Conservation (phyloP, 2,113 vertebrate genomes). For the Actenoides lindsayi region DNA sequence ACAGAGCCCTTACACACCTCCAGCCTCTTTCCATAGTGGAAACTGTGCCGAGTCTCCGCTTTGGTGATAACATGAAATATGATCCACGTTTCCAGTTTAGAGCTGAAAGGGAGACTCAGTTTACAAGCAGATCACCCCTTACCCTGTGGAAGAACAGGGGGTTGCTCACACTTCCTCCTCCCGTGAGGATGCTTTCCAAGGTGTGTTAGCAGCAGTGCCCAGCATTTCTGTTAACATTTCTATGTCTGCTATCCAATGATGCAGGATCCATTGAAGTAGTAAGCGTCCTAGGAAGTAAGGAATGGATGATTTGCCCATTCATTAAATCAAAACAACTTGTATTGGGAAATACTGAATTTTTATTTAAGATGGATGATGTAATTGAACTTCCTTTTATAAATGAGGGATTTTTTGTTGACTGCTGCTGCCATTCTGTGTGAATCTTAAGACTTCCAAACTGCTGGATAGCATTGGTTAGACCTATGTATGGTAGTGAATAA, state of each 20-base stretch:
- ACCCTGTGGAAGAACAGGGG: not conserved
- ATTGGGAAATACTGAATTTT: conserved; percentile 63
- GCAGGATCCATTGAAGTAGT: not conserved
- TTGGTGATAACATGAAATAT: not conserved
- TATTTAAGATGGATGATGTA: conserved; percentile 53
- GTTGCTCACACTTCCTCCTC: not conserved
- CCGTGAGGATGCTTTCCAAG: not conserved
- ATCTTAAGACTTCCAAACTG: not conserved
- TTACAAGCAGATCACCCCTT: not conserved
- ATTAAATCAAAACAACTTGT: conserved; percentile 27
- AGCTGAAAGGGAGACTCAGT: not conserved
- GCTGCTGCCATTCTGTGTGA: not conserved
- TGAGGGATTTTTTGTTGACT: conserved; percentile 62
- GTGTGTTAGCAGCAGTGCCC: not conserved
- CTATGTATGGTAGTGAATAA: not conserved
- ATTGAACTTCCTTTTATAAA: conserved; percentile 65
- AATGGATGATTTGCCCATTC: conserved; percentile 40
- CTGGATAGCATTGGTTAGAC: not conserved
- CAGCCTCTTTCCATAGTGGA: not conserved
- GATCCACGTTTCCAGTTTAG: not conserved
- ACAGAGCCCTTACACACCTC: not conserved
- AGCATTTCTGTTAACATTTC: not conserved
- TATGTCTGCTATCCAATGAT: not conserved
- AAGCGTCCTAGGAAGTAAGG: not conserved
- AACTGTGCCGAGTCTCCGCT: not conserved